Conservation (phyloP, 2,888 invertebrate species). For the Pycnomerus fuliginosus region DNA sequence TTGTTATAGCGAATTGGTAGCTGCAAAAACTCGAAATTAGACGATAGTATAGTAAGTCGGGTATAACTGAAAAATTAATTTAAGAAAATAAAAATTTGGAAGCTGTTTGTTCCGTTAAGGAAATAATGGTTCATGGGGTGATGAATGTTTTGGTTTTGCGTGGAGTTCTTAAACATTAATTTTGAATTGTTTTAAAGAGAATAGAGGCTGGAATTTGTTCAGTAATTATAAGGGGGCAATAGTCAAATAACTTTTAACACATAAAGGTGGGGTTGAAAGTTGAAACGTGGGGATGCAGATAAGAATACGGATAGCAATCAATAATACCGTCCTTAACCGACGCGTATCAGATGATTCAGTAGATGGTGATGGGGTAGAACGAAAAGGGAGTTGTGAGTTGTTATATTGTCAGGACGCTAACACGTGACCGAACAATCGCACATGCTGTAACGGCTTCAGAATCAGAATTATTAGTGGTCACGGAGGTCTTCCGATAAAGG, state of each 20-base stretch:
- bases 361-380: constrained; percentile 22
- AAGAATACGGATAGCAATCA: constrained; percentile 26
- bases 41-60: constrained; percentile 18
- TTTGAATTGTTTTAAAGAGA: too few relatives aligned
- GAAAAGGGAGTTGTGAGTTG: constrained; percentile 19
- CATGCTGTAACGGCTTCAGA: constrained; percentile 13
- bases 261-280: constrained; percentile 7
- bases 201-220: neutral
- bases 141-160: constrained; percentile 2
- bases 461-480: constrained; percentile 21
- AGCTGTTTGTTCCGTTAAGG: constrained; percentile 5
- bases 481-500: constrained; percentile 15
- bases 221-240: constrained; percentile 10
- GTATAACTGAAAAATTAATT: constrained; percentile 6
- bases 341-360: constrained; percentile 21
- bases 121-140: constrained; percentile 4
- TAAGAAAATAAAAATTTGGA: constrained; percentile 10
- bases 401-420: constrained; percentile 19
- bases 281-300: constrained; percentile 19
- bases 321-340: constrained; percentile 23
- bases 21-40: too few relatives aligned
- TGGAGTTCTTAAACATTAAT: too few relatives aligned
- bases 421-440: constrained; percentile 21
- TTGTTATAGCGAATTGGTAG: too few relatives aligned
- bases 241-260: constrained; percentile 11